Conservation (phyloP, 2,888 invertebrate species). For the Heliconius ethilla region DNA sequence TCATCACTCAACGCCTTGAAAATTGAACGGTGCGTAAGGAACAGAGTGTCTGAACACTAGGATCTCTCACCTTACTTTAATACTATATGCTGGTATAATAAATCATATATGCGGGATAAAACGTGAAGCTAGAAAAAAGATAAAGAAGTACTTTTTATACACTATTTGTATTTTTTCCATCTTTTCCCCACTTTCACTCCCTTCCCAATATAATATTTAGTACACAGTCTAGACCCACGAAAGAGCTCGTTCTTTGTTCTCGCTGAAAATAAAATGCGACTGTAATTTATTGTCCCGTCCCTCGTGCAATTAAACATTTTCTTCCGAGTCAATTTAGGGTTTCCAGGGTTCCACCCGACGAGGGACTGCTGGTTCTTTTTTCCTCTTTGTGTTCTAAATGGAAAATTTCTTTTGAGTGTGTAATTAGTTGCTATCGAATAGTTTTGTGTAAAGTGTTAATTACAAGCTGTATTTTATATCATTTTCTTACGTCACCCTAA, state of each 20-base stretch:
- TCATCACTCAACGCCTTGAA: too few relatives aligned
- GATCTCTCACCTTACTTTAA: too few relatives aligned
- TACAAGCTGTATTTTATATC: neutral
- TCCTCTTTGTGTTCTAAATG: neutral
- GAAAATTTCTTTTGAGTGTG: slow-evolving; percentile 4
- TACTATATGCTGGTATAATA: too few relatives aligned
- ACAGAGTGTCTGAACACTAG: too few relatives aligned
- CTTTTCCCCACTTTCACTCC: neutral
- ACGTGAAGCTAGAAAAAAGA: too few relatives aligned
- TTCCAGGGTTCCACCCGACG: neutral
- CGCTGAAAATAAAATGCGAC: slow-evolving; percentile 41
- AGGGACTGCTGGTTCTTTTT: slow-evolving; percentile 2
- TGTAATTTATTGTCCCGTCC: slow-evolving; percentile 42
- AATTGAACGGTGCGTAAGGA: too few relatives aligned
- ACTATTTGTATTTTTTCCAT: neutral
- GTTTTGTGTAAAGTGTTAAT: neutral
- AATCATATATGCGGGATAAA: too few relatives aligned
- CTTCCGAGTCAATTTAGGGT: slow-evolving; percentile 18
- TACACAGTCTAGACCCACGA: slow-evolving; percentile 31
- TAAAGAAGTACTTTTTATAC: neutral
- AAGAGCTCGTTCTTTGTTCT: slow-evolving; percentile 35
- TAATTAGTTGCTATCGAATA: slow-evolving; percentile 12
- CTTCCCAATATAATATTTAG: slow-evolving; percentile 33
- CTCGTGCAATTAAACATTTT: slow-evolving; percentile 38
- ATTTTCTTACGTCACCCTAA: too few relatives aligned